A percentile compares a stretch with the other conserved stretches of the same genome.
Evolutionary conservation across 2,888 invertebrate genomes (phyloP).

Genomic region (Agrochola litura): DNA sequence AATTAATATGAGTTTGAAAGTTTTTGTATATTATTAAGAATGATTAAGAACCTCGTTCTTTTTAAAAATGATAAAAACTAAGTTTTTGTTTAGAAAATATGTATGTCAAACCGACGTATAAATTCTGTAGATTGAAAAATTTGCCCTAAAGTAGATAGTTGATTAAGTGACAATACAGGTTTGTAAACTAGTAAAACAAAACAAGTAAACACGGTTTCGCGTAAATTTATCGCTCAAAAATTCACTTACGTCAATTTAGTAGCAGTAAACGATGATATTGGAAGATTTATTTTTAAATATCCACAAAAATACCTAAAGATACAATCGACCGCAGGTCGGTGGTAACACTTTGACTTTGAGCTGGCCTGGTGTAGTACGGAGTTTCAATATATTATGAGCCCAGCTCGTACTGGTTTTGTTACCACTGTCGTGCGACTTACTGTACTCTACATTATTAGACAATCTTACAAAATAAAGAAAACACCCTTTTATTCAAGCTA

Average conservation of each 20-base stretch:
- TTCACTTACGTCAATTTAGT: not conserved
- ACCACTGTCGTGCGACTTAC: not conserved
- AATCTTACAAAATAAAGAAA: too few species aligned
- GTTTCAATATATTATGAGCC: not conserved
- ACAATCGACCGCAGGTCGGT: not conserved
- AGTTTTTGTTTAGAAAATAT: too few species aligned
- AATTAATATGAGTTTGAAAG: too few species aligned
- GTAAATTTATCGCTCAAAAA: not conserved
- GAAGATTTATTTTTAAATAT: not conserved
- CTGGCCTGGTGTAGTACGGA: not conserved
- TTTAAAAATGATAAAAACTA: too few species aligned
- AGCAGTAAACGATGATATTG: slow-evolving; percentile 12
- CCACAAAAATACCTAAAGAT: not conserved
- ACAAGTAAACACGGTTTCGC: not conserved
- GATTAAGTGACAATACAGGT: not conserved
- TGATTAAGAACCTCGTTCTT: too few species aligned
- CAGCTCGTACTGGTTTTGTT: not conserved
- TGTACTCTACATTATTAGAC: not conserved
- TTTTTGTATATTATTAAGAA: too few species aligned
- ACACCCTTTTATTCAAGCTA: not conserved
- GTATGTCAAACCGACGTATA: not conserved
- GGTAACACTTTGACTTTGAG: not conserved
- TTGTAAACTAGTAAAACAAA: too few species aligned
- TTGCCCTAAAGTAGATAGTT: not conserved
- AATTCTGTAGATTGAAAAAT: too few species aligned